These are phyloP conservation scores for Leptosomus discolor DNA, from an alignment of 2,113 vertebrate species.

Conservation along the genomic window DNA sequence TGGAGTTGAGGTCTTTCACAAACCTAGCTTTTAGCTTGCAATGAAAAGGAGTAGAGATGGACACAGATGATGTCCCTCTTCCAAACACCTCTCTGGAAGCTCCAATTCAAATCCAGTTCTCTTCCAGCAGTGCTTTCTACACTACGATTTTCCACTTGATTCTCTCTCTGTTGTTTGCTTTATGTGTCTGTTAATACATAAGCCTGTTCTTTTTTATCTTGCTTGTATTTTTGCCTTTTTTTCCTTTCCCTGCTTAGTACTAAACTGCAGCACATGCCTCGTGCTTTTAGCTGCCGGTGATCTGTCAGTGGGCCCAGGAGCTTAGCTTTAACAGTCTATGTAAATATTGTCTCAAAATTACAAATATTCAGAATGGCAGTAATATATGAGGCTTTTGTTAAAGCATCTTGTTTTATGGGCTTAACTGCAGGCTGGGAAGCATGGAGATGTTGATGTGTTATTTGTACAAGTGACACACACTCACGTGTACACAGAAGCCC, in stretches of 20 bases:
- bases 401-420: constrained; percentile 57
- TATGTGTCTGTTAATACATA: constrained; percentile 29
- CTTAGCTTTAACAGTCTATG: constrained; percentile 25
- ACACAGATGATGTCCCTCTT: not conserved
- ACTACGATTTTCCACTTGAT: not conserved
- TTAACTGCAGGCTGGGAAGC: constrained; percentile 22
- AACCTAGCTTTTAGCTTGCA: not conserved
- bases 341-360: constrained; percentile 63
- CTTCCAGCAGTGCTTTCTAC: not conserved
- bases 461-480: constrained; percentile 30
- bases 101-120: not conserved
- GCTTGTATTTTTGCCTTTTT: not conserved
- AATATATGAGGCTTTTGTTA: constrained; percentile 55
- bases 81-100: not conserved
- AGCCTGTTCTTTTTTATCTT: constrained; percentile 25
- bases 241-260: not conserved
- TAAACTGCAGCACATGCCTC: not conserved
- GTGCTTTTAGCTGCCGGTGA: constrained; percentile 32
- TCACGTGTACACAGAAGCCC: constrained; percentile 33
- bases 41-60: not conserved
- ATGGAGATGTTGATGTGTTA: not conserved
- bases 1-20: not conserved
- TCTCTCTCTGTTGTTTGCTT: not conserved
- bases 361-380: constrained; percentile 65
- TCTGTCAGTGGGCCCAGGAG: constrained; percentile 8